A percentile compares a stretch with the other conserved stretches of the same genome.
Evolutionary conservation across 2,888 invertebrate species (phyloP).

Genomic region (Cataglyphis rosenhaueri): DNA sequence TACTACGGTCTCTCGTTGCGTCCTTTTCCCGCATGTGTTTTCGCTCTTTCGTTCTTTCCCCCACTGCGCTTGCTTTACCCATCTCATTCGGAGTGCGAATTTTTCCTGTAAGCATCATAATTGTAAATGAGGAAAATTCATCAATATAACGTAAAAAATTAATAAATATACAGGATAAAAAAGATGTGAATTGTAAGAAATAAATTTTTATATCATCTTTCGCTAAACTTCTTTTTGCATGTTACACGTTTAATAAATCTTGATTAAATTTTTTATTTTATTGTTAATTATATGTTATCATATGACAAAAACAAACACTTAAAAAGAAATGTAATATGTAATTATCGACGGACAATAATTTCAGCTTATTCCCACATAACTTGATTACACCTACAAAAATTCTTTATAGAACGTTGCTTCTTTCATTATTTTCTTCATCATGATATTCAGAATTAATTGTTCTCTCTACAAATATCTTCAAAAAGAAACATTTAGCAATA

Average conservation of each 20-base stretch:
- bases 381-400: constrained; percentile 4
- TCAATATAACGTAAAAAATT: background rate
- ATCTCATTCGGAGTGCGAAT: constrained; percentile 39
- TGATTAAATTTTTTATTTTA: background rate
- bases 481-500: background rate
- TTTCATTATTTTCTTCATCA: constrained; percentile 31
- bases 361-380: background rate
- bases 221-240: background rate
- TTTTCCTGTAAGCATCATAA: background rate
- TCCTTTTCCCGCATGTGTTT: constrained; percentile 59
- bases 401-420: constrained; percentile 12
- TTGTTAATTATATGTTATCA: background rate
- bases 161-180: background rate
- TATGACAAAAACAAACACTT: background rate
- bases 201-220: background rate
- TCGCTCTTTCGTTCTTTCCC: constrained; percentile 61
- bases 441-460: background rate
- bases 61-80: constrained; percentile 44
- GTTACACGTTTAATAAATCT: background rate
- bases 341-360: constrained; percentile 1
- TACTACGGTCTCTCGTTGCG: constrained; percentile 67
- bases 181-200: background rate
- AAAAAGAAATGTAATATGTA: constrained; percentile 1
- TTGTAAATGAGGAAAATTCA: background rate
- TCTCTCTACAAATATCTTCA: constrained; percentile 3